phyloP scores from a whole-genome alignment of 2,113 vertebrate genomes.

The Turdus rufiventris region DNA sequence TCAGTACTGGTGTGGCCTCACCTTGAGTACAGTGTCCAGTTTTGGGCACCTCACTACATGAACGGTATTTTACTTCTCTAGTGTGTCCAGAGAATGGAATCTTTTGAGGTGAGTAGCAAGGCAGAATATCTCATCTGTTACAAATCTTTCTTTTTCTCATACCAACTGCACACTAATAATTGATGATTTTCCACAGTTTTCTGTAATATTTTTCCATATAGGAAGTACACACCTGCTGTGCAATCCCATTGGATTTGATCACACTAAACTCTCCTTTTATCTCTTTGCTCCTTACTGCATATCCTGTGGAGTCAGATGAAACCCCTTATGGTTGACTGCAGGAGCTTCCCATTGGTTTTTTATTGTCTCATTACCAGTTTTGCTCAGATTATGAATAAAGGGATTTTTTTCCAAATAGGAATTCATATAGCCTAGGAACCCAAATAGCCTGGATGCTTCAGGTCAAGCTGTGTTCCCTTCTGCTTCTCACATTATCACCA shows the following conservation, averaged over 20 bases:
- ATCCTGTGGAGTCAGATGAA: not conserved
- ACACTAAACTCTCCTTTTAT: not conserved
- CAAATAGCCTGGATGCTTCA: not conserved
- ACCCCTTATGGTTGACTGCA: not conserved
- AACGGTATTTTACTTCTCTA: not conserved
- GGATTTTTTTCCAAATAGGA: slow-evolving; percentile 3
- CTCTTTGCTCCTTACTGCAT: not conserved
- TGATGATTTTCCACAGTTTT: not conserved
- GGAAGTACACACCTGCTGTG: not conserved
- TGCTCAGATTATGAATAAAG: slow-evolving; percentile 22
- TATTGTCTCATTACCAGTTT: slow-evolving; percentile 12
- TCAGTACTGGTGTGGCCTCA: rapidly evolving
- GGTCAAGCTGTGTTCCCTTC: slow-evolving; percentile 42
- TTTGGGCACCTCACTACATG: not conserved
- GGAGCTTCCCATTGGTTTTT: not conserved
- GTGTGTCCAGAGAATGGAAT: not conserved
- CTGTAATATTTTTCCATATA: not conserved
- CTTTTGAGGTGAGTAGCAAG: not conserved
- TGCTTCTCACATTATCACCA: slow-evolving; percentile 2
- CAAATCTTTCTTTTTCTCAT: not conserved
- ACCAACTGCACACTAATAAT: not conserved
- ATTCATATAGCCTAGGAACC: not conserved
- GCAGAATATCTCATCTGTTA: not conserved
- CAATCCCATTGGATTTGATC: not conserved
- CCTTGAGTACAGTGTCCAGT: rapidly evolving